phyloP scores from a whole-genome alignment of 2,888 invertebrate species.

The Tholera decimalis region DNA sequence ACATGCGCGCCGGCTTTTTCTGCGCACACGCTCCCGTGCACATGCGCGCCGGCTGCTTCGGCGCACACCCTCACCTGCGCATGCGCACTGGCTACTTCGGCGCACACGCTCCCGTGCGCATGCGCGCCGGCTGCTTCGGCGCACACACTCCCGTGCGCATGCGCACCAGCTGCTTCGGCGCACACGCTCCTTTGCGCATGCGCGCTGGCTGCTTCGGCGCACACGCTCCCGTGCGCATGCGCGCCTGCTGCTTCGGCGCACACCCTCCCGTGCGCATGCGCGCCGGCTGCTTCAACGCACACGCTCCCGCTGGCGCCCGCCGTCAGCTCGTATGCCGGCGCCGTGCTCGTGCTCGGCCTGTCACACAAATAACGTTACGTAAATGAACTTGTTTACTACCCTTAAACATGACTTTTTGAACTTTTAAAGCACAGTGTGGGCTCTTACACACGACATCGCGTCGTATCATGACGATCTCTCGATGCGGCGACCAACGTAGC shows the following conservation, averaged over 20 bases:
- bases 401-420: too few species aligned
- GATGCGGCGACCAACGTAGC: too few species aligned
- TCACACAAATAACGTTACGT: conserved; percentile 24
- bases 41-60: too few species aligned
- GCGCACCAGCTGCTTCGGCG: conserved; percentile 35
- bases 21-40: conserved; percentile 58
- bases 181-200: conserved; percentile 55
- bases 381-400: too few species aligned
- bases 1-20: conserved; percentile 37
- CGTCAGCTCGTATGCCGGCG: conserved; percentile 82
- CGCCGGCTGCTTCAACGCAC: conserved; percentile 41
- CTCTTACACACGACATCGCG: too few species aligned
- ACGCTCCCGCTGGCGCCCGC: conserved; percentile 67
- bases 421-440: too few species aligned
- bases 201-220: conserved; percentile 38
- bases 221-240: conserved; percentile 65
- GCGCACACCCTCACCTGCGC: conserved; percentile 81
- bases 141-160: too few species aligned
- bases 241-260: conserved; percentile 80
- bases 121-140: too few species aligned
- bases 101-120: conserved; percentile 75
- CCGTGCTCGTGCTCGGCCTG: conserved; percentile 73
- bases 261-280: conserved; percentile 47
- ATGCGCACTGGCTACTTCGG: too few species aligned
- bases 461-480: too few species aligned